These are phyloP conservation scores for Naja naja DNA, from an alignment of 2,113 vertebrate species.

Conservation along the genomic window DNA sequence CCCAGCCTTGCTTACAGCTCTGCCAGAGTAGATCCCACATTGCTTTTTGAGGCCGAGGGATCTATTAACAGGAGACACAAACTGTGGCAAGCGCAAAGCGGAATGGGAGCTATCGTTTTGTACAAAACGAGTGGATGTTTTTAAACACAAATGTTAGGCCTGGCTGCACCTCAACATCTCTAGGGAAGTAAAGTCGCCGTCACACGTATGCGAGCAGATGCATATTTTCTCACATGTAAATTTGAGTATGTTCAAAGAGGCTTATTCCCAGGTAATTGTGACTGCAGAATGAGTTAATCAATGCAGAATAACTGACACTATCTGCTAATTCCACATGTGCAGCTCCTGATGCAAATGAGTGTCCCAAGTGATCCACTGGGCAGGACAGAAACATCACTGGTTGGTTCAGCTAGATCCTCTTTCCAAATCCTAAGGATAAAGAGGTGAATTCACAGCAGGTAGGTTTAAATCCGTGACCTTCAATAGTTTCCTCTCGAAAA, in stretches of 20 bases:
- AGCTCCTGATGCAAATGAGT: neutral
- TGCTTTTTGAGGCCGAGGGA: neutral
- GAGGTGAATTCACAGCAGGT: slow-evolving; percentile 4
- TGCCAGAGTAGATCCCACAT: neutral
- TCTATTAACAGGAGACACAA: neutral
- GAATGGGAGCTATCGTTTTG: neutral
- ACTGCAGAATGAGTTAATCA: neutral
- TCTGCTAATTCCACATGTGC: neutral
- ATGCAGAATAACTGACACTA: neutral
- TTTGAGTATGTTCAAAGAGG: neutral
- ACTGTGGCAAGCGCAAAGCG: neutral
- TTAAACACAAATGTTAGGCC: neutral
- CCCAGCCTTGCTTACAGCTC: neutral
- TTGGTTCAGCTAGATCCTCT: neutral
- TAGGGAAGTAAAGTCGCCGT: neutral
- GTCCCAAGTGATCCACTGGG: neutral
- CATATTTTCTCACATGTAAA: neutral
- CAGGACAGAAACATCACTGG: neutral
- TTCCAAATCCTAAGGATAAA: neutral
- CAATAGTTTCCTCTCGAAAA: neutral
- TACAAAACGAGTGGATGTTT: neutral
- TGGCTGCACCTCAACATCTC: neutral
- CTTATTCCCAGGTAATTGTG: neutral
- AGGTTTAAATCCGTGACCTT: neutral
- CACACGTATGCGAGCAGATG: neutral